Evolutionary conservation across 2,113 vertebrate genomes (phyloP), one percentile per base, ranked within the genome.

Genomic region (Cryptomyrus ogoouensis): DNA sequence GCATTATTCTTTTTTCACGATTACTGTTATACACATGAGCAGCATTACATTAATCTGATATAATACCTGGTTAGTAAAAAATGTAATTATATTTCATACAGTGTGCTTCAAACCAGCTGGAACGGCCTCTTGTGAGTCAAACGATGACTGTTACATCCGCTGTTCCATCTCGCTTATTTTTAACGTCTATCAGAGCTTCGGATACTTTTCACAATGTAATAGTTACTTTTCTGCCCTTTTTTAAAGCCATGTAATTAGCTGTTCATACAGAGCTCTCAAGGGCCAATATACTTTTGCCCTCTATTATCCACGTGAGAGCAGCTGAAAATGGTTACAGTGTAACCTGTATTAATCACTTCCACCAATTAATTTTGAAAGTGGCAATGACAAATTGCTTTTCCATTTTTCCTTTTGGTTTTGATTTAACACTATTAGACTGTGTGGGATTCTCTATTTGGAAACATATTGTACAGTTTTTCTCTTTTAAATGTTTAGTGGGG

Each of bases 191-290:
- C 44, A 88, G 24, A 47, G 24, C 83, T 50, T 85, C n/a, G 49
- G 21, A 15, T 47, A 50, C 24, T 42, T 50, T 47, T 74, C 15
- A 88, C 24, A 27, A 46, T 1, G 13, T 70, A 88, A 88, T 74
- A 74, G 88, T 42, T 74, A 88, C 44, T 27, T 74, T 27, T 62
- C 88, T 47, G 56, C 62, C 87, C 44, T 27, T 77, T 88, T 77
- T 70, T 6, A 70, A n/a, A 24, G 62, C 42, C n/a, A 13, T 44
- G 88, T 46, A 70, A 49, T 88, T 88, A 88, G 17, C 15, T 42
- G 42, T 44, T 62, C 88, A 47, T 12, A 47, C 44, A 70, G 12
- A 47, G 6, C 53, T n/a, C 8, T 35, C 39, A 46, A 88, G 87
- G 62, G 31, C 47, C 62, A 89, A 62, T 35, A 1, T 6, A 70